phyloP scores from a whole-genome alignment of 2,797 vertebrate genomes.

The Kryptolebias ocellatus region DNA sequence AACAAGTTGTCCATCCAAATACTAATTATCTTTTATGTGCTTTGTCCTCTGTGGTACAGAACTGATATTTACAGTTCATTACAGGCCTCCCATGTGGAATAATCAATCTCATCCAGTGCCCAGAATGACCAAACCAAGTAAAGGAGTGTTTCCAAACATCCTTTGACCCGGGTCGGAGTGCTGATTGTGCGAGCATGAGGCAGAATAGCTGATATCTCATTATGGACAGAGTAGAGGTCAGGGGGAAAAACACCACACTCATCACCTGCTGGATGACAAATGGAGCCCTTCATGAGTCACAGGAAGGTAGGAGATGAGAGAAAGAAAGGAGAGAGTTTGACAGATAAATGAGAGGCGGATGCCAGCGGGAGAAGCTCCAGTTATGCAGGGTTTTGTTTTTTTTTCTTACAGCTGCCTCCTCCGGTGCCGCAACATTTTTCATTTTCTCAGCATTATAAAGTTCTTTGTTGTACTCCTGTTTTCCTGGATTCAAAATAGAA shows the following conservation, averaged over 20 bases:
- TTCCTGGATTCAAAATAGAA: slow-evolving; percentile 25
- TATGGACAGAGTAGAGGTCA: slow-evolving; percentile 66
- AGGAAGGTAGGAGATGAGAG: slow-evolving; percentile 43
- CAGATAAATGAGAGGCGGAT: slow-evolving; percentile 17
- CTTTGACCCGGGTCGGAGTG: slow-evolving; percentile 39
- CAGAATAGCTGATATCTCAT: slow-evolving; percentile 62
- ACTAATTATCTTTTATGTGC: slow-evolving; percentile 11
- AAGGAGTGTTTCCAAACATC: slow-evolving; percentile 35
- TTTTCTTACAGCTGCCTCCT: slow-evolving; percentile 35
- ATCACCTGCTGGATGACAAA: slow-evolving; percentile 72
- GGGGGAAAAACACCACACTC: slow-evolving; percentile 58
- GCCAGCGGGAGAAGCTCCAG: slow-evolving; percentile 24
- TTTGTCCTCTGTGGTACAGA: slow-evolving; percentile 20
- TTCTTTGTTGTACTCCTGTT: slow-evolving; percentile 49
- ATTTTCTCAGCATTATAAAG: slow-evolving; percentile 44
- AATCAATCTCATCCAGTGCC: slow-evolving; percentile 21
- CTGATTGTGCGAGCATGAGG: slow-evolving; percentile 46
- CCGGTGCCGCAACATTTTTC: slow-evolving; percentile 36
- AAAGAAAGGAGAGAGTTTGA: slow-evolving; percentile 26
- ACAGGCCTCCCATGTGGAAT: slow-evolving; percentile 11
- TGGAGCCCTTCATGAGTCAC: slow-evolving; percentile 54
- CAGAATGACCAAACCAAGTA: slow-evolving; percentile 10
- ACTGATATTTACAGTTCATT: slow-evolving; percentile 29
- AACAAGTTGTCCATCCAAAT: slow-evolving; percentile 24
- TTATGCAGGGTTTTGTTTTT: slow-evolving; percentile 29